Base-by-base conservation (phyloP, 2,113 vertebrate genomes). In the Gopherus evgoodei region DNA sequence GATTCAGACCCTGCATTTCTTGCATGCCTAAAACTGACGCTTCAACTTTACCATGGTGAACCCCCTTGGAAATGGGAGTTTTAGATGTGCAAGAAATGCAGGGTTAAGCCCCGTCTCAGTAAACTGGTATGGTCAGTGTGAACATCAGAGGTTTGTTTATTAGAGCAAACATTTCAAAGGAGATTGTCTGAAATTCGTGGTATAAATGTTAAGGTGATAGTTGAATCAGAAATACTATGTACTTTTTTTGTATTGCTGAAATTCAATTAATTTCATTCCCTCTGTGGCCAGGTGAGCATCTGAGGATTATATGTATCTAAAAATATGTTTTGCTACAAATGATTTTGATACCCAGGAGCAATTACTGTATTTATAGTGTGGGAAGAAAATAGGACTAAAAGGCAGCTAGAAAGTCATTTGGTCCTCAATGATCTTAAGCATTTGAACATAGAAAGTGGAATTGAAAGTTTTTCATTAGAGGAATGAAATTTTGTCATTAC, bases 241-340 rank as follows among this genome's bases (percentile, higher is more conserved):
- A 81, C 91, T 82, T 96, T 94, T 84, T 5, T 56, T 89, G 53
- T 54, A 54, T 96, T 87, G 91, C 57, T 95, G 65, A 89, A 93
- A n/a, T 97, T 97, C 25, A 57, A 90, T 95, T 97, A 94, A 96
- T 97, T 97, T 93, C 57, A 94, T 97, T 97, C 97, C 89, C 89
- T 97, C 89, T 97, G 50, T 95, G 90, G 50, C 88, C 95, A 90
- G 95, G 93, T 91, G 93, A 91, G 5, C 16, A 90, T 17, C 11
- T 87, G 86, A 47, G 57, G 47, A 53, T 84, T 83, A 76, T 94
- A 93, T 44, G 88, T 94, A 96, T 90, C 81, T 87, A 93, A 87
- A 95, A 97, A 97, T 97, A 90, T 82, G 92, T 94, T 83, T 82
- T 93, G 50, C 92, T 92, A 87, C 21, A 90, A 53, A 65, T 96